Conservation (phyloP, 1,140 invertebrate species). For the Wasmannia auropunctata region DNA sequence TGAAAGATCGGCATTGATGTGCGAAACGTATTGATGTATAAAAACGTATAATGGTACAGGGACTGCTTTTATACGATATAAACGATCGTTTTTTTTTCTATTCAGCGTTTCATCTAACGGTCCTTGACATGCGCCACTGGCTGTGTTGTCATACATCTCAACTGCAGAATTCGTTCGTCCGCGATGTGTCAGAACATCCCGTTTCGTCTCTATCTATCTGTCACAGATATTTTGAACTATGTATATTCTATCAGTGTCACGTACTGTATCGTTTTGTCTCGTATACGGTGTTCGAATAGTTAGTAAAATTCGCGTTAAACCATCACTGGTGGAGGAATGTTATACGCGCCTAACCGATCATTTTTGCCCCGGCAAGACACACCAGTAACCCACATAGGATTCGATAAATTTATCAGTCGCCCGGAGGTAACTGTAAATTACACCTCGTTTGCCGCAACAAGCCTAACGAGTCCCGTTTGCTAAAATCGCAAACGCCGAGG, state of each 20-base stretch:
- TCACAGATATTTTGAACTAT: not conserved
- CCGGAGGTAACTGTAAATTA: not conserved
- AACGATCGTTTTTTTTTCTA: not conserved
- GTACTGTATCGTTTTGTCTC: not conserved
- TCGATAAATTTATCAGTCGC: conserved; percentile 32
- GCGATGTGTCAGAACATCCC: not conserved
- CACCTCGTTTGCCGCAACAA: not conserved
- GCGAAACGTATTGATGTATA: not conserved
- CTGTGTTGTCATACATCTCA: conserved; percentile 25
- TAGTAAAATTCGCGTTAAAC: not conserved
- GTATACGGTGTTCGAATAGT: not conserved
- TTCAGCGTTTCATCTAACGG: not conserved
- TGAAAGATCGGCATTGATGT: not conserved
- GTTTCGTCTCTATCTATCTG: not conserved
- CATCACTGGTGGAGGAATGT: not conserved
- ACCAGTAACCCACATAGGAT: not conserved
- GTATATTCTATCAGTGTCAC: not conserved
- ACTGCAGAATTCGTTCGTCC: not conserved
- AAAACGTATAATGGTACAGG: not conserved
- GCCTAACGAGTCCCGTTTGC: not conserved
- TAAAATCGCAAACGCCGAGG: not conserved
- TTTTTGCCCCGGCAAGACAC: not conserved
- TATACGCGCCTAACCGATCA: not conserved
- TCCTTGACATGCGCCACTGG: not conserved
- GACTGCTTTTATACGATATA: not conserved